phyloP scores from a whole-genome alignment of 2,797 vertebrate species.

The Oreonectes daqikongensis region DNA sequence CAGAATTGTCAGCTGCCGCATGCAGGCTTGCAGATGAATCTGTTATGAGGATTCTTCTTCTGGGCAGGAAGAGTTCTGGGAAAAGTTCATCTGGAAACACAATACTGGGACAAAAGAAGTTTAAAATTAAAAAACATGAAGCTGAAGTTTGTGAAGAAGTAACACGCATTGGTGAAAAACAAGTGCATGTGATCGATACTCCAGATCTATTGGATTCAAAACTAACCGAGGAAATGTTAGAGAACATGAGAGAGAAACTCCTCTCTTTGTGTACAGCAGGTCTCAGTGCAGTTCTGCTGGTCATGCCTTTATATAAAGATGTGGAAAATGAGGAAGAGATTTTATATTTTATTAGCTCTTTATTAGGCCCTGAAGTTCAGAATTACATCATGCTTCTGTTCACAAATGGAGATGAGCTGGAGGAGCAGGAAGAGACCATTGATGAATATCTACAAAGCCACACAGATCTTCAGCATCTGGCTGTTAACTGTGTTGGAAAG shows the following conservation, averaged over 20 bases:
- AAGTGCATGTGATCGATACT: conserved; percentile 40
- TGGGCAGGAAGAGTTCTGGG: not conserved
- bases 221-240: not conserved
- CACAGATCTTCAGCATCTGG: conserved; percentile 5
- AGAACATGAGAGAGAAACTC: not conserved
- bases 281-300: conserved; percentile 40
- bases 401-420: conserved; percentile 23
- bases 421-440: conserved; percentile 8
- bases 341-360: not conserved
- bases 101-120: conserved; percentile 28
- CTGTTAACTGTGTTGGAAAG: not conserved
- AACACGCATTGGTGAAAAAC: not conserved
- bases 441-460: not conserved
- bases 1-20: not conserved
- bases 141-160: conserved; percentile 3
- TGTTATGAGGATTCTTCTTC: not conserved
- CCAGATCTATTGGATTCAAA: conserved; percentile 40
- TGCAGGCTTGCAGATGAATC: not conserved
- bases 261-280: conserved; percentile 18
- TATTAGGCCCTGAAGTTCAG: conserved; percentile 12
- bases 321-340: conserved; percentile 42
- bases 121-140: not conserved
- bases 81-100: conserved; percentile 29
- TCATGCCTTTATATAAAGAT: conserved; percentile 19
- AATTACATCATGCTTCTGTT: conserved; percentile 33